Evolutionary conservation across 2,797 vertebrate genomes (phyloP).

Genomic region (Sebastes trivittatus): DNA sequence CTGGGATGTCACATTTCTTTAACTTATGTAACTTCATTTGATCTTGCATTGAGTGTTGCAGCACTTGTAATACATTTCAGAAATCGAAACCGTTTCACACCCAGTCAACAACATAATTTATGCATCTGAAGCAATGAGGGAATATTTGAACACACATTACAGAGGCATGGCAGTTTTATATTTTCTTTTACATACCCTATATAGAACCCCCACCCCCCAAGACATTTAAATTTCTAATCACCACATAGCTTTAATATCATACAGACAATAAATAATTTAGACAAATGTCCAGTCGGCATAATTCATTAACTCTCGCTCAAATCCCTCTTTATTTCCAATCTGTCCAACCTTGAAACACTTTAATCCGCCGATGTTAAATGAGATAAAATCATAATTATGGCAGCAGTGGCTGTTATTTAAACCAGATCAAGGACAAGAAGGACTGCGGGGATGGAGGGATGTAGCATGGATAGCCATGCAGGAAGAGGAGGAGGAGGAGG

Average conservation of each 20-base stretch:
- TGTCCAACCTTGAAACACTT: slow-evolving; percentile 76
- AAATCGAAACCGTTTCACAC: slow-evolving; percentile 71
- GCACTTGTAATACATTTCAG: slow-evolving; percentile 56
- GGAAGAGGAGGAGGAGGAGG: neutral
- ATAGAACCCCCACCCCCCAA: slow-evolving; percentile 57
- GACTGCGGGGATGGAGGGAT: slow-evolving; percentile 50
- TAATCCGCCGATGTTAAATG: slow-evolving; percentile 72
- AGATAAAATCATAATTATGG: slow-evolving; percentile 77
- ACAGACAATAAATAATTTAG: slow-evolving; percentile 83
- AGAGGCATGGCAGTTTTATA: slow-evolving; percentile 64
- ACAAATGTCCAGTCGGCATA: slow-evolving; percentile 75
- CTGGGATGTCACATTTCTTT: slow-evolving; percentile 26
- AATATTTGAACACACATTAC: slow-evolving; percentile 77
- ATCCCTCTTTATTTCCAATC: slow-evolving; percentile 76
- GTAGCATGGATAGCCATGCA: slow-evolving; percentile 36
- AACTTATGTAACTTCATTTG: slow-evolving; percentile 46
- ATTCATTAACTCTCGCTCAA: slow-evolving; percentile 75
- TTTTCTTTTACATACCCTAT: slow-evolving; percentile 55
- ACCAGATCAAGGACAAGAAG: slow-evolving; percentile 75
- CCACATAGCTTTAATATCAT: slow-evolving; percentile 77
- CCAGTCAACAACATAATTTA: slow-evolving; percentile 74
- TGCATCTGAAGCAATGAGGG: slow-evolving; percentile 62
- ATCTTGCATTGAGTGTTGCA: slow-evolving; percentile 42
- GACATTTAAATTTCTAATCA: slow-evolving; percentile 84
- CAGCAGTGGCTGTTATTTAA: slow-evolving; percentile 66